Evolutionary conservation across 2,888 invertebrate genomes (phyloP).

Genomic region (Pandemis heparana): DNA sequence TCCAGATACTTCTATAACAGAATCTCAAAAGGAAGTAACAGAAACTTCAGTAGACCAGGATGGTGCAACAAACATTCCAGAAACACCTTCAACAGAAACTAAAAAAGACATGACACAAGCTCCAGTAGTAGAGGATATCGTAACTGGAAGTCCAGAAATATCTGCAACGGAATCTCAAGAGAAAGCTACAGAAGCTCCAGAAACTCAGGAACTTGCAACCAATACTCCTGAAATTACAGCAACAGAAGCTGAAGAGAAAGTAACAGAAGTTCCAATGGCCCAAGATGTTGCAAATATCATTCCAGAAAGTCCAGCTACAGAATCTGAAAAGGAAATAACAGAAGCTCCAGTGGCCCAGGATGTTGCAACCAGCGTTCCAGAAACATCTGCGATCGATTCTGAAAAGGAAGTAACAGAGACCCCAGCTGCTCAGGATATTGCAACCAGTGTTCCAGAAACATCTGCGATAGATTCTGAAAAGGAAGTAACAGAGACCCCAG

Average conservation of each 20-base stretch:
- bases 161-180: constrained; percentile 16
- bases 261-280: background rate
- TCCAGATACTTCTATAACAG: background rate
- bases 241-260: background rate
- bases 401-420: constrained; percentile 15
- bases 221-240: background rate
- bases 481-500: constrained; percentile 10
- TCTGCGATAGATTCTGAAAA: constrained; percentile 1
- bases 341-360: background rate
- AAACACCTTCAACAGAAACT: background rate
- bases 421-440: constrained; percentile 23
- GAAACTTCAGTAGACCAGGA: constrained; percentile 5
- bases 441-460: constrained; percentile 5
- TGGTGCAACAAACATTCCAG: constrained; percentile 20
- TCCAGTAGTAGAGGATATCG: constrained; percentile 3
- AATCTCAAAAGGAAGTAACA: constrained; percentile 13
- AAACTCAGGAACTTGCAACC: background rate
- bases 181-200: background rate
- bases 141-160: constrained; percentile 24
- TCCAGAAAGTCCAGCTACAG: constrained; percentile 26
- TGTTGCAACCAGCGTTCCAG: background rate
- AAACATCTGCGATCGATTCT: background rate
- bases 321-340: constrained; percentile 37
- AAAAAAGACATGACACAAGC: constrained; percentile 2
- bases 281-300: background rate